phyloP scores from a whole-genome alignment of 2,888 invertebrate genomes.

The Chaetoderma sp. region DNA sequence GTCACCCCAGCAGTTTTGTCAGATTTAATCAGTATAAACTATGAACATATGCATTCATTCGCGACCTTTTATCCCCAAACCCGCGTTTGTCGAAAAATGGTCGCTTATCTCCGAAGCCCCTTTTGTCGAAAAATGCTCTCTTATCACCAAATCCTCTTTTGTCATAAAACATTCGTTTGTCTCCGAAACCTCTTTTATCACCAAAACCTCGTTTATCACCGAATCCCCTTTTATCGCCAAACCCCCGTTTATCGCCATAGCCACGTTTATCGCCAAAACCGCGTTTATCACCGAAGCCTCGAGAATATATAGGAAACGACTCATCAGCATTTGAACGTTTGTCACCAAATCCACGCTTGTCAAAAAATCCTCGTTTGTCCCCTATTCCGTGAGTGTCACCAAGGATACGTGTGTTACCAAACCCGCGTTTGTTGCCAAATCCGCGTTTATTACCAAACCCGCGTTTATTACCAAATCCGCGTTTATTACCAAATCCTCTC shows the following conservation, averaged over 20 bases:
- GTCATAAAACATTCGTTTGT: slow-evolving; percentile 2
- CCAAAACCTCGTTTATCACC: slow-evolving; percentile 35
- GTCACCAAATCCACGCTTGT: slow-evolving; percentile 35
- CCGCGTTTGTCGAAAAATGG: neutral
- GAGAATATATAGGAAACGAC: too few species aligned
- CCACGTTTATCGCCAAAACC: slow-evolving; percentile 37
- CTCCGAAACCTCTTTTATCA: slow-evolving; percentile 23
- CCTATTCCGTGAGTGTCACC: slow-evolving; percentile 30
- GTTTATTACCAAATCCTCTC: slow-evolving; percentile 32
- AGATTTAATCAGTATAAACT: too few species aligned
- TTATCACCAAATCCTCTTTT: slow-evolving; percentile 39
- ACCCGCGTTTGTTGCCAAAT: slow-evolving; percentile 33
- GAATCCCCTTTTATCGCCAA: slow-evolving; percentile 38
- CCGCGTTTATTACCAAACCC: slow-evolving; percentile 35
- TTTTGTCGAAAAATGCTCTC: slow-evolving; percentile 27
- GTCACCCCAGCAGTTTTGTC: too few species aligned
- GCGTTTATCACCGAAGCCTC: slow-evolving; percentile 33
- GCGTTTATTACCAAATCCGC: slow-evolving; percentile 20
- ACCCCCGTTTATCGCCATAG: too few species aligned
- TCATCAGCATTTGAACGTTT: too few species aligned
- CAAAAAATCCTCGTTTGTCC: slow-evolving; percentile 26
- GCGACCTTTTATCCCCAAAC: neutral
- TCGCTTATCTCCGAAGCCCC: slow-evolving; percentile 19
- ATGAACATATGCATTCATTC: too few species aligned
- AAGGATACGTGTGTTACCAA: slow-evolving; percentile 36